Percentiles rank a stretch among this genome's conserved stretches.
Conservation (phyloP, 1,140 invertebrate species). For the Ceratitis capitata region DNA sequence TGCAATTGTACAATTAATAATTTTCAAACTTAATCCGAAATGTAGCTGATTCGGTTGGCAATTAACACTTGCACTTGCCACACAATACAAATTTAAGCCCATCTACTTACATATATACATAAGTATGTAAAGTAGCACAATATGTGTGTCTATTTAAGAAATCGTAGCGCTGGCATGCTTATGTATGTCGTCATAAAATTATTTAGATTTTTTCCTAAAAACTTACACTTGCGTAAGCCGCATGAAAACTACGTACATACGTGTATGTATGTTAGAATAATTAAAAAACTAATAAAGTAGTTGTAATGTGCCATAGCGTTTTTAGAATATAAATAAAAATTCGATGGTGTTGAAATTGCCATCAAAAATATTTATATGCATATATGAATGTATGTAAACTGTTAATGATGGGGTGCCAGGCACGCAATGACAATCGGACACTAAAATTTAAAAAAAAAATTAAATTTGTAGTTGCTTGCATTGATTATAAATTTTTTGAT, state of each 20-base stretch:
- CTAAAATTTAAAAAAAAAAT: background rate
- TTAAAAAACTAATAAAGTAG: background rate
- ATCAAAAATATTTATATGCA: too few species aligned
- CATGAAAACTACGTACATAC: background rate
- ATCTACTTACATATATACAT: background rate
- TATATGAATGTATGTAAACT: background rate
- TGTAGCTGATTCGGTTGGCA: background rate
- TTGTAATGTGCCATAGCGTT: background rate
- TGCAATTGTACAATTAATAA: conserved; percentile 26
- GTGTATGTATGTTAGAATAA: too few species aligned
- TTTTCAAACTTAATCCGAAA: conserved; percentile 18
- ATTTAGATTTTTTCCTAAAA: background rate
- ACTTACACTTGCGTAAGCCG: background rate
- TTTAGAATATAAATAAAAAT: conserved; percentile 3
- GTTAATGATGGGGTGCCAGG: background rate
- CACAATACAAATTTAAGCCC: too few species aligned
- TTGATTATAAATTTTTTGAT: background rate
- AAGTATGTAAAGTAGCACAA: background rate
- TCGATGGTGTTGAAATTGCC: conserved; percentile 16
- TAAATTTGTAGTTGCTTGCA: background rate
- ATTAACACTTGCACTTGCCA: conserved; percentile 20
- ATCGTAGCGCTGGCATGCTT: background rate
- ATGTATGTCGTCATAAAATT: background rate
- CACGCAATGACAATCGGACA: background rate
- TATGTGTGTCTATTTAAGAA: background rate